These are phyloP conservation scores for Drosophila rhopaloa DNA, from an alignment of 1,140 invertebrate genomes.

Conservation along the genomic window DNA sequence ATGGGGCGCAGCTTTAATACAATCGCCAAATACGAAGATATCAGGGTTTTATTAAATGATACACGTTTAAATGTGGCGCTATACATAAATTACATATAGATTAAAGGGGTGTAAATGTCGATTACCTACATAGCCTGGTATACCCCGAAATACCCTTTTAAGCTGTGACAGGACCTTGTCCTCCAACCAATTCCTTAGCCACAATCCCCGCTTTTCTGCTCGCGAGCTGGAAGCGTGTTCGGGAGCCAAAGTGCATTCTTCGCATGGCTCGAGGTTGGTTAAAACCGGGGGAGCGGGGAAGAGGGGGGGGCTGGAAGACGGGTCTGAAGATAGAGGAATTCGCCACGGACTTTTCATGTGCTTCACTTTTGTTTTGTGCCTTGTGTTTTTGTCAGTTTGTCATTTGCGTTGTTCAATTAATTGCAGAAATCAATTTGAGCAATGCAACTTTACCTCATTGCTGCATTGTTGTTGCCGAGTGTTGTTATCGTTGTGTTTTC, in stretches of 20 bases:
- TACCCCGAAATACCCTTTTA: constrained; percentile 13
- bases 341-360: constrained; percentile 23
- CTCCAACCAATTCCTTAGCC: constrained; percentile 3
- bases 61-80: no score
- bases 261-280: constrained; percentile 50
- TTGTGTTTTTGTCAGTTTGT: constrained; percentile 67
- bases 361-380: constrained; percentile 12
- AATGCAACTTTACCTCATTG: constrained; percentile 80
- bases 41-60: no score
- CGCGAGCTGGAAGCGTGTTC: constrained; percentile 71
- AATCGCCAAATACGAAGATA: no score
- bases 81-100: no score
- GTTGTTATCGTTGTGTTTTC: constrained; percentile 18
- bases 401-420: constrained; percentile 83
- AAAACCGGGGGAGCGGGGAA: constrained; percentile 1
- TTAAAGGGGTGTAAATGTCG: not conserved
- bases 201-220: constrained; percentile 18
- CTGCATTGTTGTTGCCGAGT: constrained; percentile 50
- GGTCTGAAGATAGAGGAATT: constrained; percentile 4
- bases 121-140: not conserved
- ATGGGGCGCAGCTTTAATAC: no score
- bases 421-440: constrained; percentile 84
- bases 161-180: constrained; percentile 4
- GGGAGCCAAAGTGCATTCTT: constrained; percentile 67
- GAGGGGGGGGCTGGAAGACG: not conserved